Conservation (phyloP, 2,888 invertebrate species). For the Limnephilus marmoratus region DNA sequence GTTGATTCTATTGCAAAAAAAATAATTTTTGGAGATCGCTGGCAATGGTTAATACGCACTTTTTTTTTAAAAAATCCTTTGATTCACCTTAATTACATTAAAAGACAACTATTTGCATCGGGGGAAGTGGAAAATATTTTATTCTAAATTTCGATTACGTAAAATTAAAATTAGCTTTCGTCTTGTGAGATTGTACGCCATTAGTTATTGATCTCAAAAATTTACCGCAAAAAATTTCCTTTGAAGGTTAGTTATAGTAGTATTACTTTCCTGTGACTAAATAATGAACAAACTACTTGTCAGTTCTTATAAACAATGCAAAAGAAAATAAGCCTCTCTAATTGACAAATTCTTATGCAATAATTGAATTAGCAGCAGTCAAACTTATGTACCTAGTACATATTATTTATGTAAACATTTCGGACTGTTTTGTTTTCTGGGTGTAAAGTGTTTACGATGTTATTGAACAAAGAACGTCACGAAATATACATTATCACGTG, state of each 20-base stretch:
- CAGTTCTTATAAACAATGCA: not conserved
- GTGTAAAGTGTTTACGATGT: not conserved
- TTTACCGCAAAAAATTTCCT: not conserved
- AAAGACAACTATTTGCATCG: no score
- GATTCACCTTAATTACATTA: no score
- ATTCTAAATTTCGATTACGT: no score
- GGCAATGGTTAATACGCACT: no score
- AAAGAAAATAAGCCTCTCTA: not conserved
- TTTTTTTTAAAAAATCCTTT: no score
- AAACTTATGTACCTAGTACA: not conserved
- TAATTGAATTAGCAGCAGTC: slow-evolving; percentile 3
- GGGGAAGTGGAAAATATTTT: no score
- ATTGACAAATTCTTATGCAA: not conserved
- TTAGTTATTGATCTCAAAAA: no score
- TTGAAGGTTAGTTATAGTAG: not conserved
- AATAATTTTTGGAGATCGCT: no score
- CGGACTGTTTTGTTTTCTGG: not conserved
- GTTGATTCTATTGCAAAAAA: no score
- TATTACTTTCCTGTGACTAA: not conserved
- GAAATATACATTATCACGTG: not conserved
- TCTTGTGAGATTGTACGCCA: no score
- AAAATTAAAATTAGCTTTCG: no score
- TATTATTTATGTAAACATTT: not conserved
- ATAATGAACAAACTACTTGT: not conserved
- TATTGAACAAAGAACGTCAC: not conserved